Percentiles rank a stretch among this genome's conserved stretches.
Conservation (phyloP, 1,140 invertebrate species). For the Leucophenga varia region DNA sequence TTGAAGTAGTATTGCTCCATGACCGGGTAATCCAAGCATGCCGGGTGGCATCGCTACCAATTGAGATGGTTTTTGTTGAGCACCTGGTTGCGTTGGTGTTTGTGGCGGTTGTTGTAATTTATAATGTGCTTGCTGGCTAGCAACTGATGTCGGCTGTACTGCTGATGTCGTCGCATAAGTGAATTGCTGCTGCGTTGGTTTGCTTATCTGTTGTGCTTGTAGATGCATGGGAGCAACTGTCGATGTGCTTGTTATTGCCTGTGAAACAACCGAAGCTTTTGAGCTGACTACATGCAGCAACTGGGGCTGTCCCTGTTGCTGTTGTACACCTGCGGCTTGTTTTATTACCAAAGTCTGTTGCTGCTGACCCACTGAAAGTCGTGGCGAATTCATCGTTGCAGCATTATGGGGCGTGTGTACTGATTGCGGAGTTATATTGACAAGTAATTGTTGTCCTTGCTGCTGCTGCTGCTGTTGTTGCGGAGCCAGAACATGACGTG, state of each 20-base stretch:
- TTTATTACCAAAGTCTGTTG: constrained; percentile 48
- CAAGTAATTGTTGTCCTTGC: constrained; percentile 35
- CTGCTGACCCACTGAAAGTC: constrained; percentile 1
- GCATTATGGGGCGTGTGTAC: constrained; percentile 32
- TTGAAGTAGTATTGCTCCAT: constrained; percentile 38
- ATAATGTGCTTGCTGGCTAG: constrained; percentile 9
- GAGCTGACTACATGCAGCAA: constrained; percentile 49
- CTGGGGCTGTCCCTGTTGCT: constrained; percentile 29
- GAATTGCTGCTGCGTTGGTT: constrained; percentile 13
- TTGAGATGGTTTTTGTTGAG: constrained; percentile 24
- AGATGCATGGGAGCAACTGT: constrained; percentile 13
- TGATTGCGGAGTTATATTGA: constrained; percentile 42
- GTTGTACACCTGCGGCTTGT: constrained; percentile 23
- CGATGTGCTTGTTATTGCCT: constrained; percentile 24
- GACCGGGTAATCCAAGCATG: constrained; percentile 24
- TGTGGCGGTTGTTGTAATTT: constrained; percentile 16
- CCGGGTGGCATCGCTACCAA: constrained; percentile 30
- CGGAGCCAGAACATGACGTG: constrained; percentile 27
- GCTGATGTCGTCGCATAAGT: not conserved
- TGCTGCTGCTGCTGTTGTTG: constrained; percentile 29
- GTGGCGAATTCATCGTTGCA: not conserved
- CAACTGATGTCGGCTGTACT: constrained; percentile 12
- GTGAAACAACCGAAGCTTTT: constrained; percentile 31
- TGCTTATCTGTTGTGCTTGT: constrained; percentile 23
- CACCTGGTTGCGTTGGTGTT: constrained; percentile 14